Evolutionary conservation across 2,888 invertebrate species (phyloP).

Genomic region (Leptinotarsa tumamoca): DNA sequence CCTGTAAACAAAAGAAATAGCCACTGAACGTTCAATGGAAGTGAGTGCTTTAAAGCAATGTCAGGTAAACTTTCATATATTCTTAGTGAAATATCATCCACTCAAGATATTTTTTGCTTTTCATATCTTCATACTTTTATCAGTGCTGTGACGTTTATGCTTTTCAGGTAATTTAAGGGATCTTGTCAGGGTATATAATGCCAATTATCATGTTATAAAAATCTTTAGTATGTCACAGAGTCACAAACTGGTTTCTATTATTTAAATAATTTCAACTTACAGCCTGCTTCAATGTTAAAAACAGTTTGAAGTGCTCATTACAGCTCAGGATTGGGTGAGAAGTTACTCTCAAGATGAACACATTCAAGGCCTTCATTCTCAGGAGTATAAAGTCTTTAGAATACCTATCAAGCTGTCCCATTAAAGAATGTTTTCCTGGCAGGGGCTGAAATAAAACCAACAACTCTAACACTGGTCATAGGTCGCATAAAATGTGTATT

Average conservation of each 20-base stretch:
- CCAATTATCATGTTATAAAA: no score
- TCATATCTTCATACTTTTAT: no score
- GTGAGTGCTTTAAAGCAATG: no score
- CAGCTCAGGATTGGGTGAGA: constrained; percentile 78
- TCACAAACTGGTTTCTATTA: background rate
- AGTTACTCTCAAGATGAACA: constrained; percentile 75
- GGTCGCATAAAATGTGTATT: background rate
- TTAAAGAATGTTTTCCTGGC: constrained; percentile 77
- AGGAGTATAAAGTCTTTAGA: constrained; percentile 77
- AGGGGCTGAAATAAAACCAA: constrained; percentile 70
- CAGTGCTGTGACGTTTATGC: no score
- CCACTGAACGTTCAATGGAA: no score
- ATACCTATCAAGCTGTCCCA: constrained; percentile 77
- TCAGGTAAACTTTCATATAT: no score
- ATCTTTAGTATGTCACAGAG: no score
- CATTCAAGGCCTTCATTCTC: constrained; percentile 75
- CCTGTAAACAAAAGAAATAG: constrained; percentile 63
- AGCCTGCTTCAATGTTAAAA: constrained; percentile 75
- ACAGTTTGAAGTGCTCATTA: constrained; percentile 73
- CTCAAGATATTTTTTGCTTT: no score
- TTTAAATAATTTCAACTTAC: constrained; percentile 59
- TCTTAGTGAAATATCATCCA: no score
- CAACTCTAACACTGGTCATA: constrained; percentile 36
- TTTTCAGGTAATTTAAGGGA: no score
- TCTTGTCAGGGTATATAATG: no score